phyloP scores from a whole-genome alignment of 2,797 vertebrate genomes.

The Trichosurus vulpecula region DNA sequence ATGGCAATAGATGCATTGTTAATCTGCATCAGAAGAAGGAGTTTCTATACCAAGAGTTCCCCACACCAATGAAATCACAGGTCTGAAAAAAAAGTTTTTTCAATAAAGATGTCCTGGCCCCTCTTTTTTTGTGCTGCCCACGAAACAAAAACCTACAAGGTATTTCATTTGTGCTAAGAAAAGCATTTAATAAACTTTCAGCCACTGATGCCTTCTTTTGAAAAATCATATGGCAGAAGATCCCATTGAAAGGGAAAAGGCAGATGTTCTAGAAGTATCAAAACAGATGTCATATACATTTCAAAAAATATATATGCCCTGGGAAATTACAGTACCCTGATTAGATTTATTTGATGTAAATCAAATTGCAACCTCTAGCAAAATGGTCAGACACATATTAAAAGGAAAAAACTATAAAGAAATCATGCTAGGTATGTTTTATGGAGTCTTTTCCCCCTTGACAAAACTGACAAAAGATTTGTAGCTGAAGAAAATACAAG shows the following conservation, averaged over 20 bases:
- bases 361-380: conserved; percentile 46
- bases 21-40: not conserved
- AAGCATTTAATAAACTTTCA: not conserved
- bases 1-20: not conserved
- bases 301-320: conserved; percentile 23
- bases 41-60: not conserved
- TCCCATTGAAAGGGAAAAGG: conserved; percentile 17
- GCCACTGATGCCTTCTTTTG: not conserved
- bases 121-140: conserved; percentile 42
- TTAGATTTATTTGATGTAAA: conserved; percentile 31
- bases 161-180: conserved; percentile 34
- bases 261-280: conserved; percentile 25
- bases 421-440: conserved; percentile 42
- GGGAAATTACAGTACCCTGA: conserved; percentile 35
- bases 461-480: conserved; percentile 17
- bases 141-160: not conserved
- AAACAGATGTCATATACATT: not conserved
- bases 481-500: conserved; percentile 14
- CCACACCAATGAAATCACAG: not conserved
- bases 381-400: conserved; percentile 27
- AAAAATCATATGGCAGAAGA: conserved; percentile 33
- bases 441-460: not conserved
- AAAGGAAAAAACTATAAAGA: conserved; percentile 47
- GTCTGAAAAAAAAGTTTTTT: not conserved
- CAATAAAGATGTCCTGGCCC: not conserved